Base-by-base conservation (phyloP, 2,797 vertebrate species). In the Scyliorhinus canicula region DNA sequence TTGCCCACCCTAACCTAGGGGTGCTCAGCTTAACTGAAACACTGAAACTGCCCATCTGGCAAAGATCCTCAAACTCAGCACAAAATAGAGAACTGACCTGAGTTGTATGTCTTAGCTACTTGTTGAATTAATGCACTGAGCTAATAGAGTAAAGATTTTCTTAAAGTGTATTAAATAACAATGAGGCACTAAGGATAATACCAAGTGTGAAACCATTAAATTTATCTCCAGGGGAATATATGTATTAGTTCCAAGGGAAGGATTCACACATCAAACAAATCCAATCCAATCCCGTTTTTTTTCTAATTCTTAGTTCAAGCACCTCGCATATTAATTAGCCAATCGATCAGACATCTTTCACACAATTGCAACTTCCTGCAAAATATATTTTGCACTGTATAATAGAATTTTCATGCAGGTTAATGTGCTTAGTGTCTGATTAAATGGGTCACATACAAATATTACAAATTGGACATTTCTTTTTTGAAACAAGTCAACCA, bases 341-440 rank as follows among this genome's bases (percentile, higher is more conserved):
- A 93, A 65, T 63, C 9, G 31, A 71, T 52, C 40, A 71, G 65
- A 69, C 47, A 71, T 50, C 31, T 31, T 94, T 69, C 93, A 94
- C 67, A 52, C 93, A 21, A 28, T n/a, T 31, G 47, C 65, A 69
- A 71, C 67, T 93, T 50, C 31, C 50, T 94, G 40, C 5, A 52
- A 50, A 94, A 71, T 26, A 28, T 71, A 93, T 71, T 93, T 71
- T 50, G 85, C 44, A 16, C 35, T n/a, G 4, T 35, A 90, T 47
- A 82, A 82, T 82, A 24, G 55, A 57, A 26, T n/a, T 90, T 57
- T 14, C 26, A 88, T 35, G 40, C 47, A 52, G 67, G 44, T 69
- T 93, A 93, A 67, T 93, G 69, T 93, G 93, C 93, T 93, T 65
- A 69, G 65, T 50, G 24, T 65, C 0, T 71, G 26, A 71, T 93